phyloP scores from a whole-genome alignment of 1,140 invertebrate genomes.

The Melanaphis sacchari region DNA sequence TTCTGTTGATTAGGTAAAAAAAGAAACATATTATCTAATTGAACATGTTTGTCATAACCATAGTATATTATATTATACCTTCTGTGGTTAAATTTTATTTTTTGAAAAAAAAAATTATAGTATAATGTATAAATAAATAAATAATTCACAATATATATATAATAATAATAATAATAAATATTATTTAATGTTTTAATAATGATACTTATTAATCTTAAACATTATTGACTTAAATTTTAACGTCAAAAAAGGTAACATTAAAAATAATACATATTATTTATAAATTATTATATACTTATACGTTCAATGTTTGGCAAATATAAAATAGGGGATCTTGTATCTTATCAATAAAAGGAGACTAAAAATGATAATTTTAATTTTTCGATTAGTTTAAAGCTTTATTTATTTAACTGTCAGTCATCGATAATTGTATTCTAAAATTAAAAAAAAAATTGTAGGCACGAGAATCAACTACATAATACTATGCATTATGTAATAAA shows the following conservation, averaged over 20 bases:
- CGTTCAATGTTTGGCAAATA: not conserved
- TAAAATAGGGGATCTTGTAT: not conserved
- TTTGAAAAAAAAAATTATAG: not conserved
- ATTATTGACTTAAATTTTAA: slow-evolving; percentile 50
- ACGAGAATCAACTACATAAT: not conserved
- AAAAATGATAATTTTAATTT: slow-evolving; percentile 47
- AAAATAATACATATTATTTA: slow-evolving; percentile 34
- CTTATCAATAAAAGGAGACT: not conserved
- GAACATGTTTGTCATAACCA: not conserved
- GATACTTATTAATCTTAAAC: slow-evolving; percentile 46
- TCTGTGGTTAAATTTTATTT: not conserved
- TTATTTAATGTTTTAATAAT: not conserved
- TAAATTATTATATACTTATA: not conserved
- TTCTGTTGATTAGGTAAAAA: not conserved
- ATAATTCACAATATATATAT: slow-evolving; percentile 24
- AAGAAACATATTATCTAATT: not conserved
- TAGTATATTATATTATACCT: not conserved
- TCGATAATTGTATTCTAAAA: not conserved
- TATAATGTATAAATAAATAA: slow-evolving; percentile 29
- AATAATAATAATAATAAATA: slow-evolving; percentile 32
- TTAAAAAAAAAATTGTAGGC: not conserved
- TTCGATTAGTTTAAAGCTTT: not conserved
- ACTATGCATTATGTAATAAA: not conserved
- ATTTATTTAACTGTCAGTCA: slow-evolving; percentile 17
- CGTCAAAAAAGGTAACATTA: slow-evolving; percentile 53